phyloP scores from a whole-genome alignment of 1,140 invertebrate species.

The Drosophila seguyi region DNA sequence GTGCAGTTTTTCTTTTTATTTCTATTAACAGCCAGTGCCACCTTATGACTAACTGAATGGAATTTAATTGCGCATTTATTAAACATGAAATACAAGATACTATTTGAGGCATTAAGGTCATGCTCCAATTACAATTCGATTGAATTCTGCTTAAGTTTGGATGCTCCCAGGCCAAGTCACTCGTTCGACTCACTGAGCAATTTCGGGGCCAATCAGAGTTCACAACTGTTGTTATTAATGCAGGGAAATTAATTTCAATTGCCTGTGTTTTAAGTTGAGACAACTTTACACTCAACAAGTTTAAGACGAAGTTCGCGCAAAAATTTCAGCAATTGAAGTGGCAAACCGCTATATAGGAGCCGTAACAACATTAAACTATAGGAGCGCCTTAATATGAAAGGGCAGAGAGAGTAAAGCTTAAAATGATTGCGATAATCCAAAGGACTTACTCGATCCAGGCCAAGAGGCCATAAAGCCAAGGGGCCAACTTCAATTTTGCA shows the following conservation, averaged over 20 bases:
- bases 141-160: slow-evolving; percentile 42
- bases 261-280: slow-evolving; percentile 7
- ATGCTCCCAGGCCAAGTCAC: slow-evolving; percentile 10
- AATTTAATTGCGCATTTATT: slow-evolving; percentile 30
- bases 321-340: slow-evolving; percentile 29
- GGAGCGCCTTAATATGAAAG: slow-evolving; percentile 7
- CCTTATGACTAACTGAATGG: slow-evolving; percentile 13
- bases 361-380: slow-evolving; percentile 19
- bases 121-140: slow-evolving; percentile 4
- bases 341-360: slow-evolving; percentile 3
- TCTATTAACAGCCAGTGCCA: slow-evolving; percentile 5
- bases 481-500: slow-evolving; percentile 60
- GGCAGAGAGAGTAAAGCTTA: slow-evolving; percentile 20
- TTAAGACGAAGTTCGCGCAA: slow-evolving; percentile 1
- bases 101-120: slow-evolving; percentile 11
- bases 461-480: slow-evolving; percentile 49
- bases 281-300: slow-evolving; percentile 4
- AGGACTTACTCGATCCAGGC: slow-evolving; percentile 46
- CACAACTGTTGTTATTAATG: slow-evolving; percentile 20
- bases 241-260: slow-evolving; percentile 25
- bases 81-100: slow-evolving; percentile 6
- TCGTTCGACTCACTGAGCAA: slow-evolving; percentile 25
- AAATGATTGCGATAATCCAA: slow-evolving; percentile 69
- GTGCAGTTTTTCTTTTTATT: slow-evolving; percentile 3
- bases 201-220: slow-evolving; percentile 9